Evolutionary conservation across 2,888 invertebrate species (phyloP), one percentile per base, ranked within the genome.

Genomic region (Lithosia quadra): DNA sequence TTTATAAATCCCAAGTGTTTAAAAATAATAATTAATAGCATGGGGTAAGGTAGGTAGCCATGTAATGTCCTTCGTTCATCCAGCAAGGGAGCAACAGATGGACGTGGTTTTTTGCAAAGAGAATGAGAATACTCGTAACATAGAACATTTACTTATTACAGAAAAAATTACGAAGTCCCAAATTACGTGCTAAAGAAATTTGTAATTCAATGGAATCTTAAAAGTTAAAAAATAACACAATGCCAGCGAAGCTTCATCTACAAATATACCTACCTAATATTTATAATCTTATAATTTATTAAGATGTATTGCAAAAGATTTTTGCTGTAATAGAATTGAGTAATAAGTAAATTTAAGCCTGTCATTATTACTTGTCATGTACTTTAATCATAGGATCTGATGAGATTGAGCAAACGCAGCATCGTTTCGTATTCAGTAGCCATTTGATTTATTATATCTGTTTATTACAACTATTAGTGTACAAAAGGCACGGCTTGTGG

Each of bases 1-100:
- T 79, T 83, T 77, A 80, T 76, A 78, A 73, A 80, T 76, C 71
- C 72, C 73, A 71, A 71, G 7, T 56, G 36, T 79, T 72, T 75
- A 73, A 77, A 81, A 81, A 77, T 81, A 81, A 58, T 28, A 28
- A n/a, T n/a, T n/a, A n/a, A n/a, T n/a, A n/a, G n/a, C n/a, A n/a
- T n/a, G n/a, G n/a, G n/a, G n/a, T n/a, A n/a, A n/a, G n/a, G n/a
- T n/a, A n/a, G n/a, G n/a, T n/a, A n/a, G n/a, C n/a, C n/a, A n/a
- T n/a, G n/a, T n/a, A n/a, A n/a, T 18, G 9, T 49, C 15, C n/a
- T 49, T 49, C 49, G 1, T 49, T 43, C 7, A 18, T 15, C 5
- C n/a, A 49, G 49, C 0, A 43, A 43, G 18, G 28, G 5, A n/a
- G n/a, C 49, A n/a, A 49, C 49, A 0, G n/a, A 49, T 49, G 43